These are phyloP conservation scores for Microctenopoma steveboyesi DNA, from an alignment of 2,797 vertebrate genomes.

Conservation along the genomic window DNA sequence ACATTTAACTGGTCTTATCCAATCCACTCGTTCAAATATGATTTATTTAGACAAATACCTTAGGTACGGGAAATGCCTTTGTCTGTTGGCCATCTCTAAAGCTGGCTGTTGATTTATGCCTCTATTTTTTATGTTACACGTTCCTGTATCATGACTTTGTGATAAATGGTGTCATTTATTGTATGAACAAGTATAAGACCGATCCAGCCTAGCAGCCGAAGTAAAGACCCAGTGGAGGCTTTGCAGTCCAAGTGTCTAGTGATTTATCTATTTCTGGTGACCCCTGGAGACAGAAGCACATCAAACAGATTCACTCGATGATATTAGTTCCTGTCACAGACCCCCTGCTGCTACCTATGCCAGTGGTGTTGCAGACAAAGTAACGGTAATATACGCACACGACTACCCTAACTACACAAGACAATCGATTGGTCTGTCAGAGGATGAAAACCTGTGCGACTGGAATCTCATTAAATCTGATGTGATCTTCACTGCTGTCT, in stretches of 20 bases:
- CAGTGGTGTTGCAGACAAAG: constrained; percentile 27
- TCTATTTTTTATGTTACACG: constrained; percentile 31
- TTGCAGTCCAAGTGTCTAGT: constrained; percentile 14
- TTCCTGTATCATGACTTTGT: constrained; percentile 40
- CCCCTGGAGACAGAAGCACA: constrained; percentile 28
- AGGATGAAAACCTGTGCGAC: constrained; percentile 30
- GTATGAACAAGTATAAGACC: constrained; percentile 16
- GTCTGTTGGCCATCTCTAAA: constrained; percentile 36
- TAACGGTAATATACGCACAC: constrained; percentile 33
- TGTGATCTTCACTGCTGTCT: constrained; percentile 38
- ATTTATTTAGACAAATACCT: background rate
- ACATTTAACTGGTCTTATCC: background rate
- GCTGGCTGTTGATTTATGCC: constrained; percentile 51
- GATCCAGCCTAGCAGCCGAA: constrained; percentile 10
- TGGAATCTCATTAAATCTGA: constrained; percentile 54
- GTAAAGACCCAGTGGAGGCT: constrained; percentile 16
- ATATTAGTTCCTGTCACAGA: constrained; percentile 56
- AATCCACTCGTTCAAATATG: background rate
- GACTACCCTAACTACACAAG: constrained; percentile 33
- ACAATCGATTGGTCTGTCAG: constrained; percentile 53
- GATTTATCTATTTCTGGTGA: constrained; percentile 53
- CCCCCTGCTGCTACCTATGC: constrained; percentile 7
- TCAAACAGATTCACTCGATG: constrained; percentile 54
- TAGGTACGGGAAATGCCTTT: background rate
- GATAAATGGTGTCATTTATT: constrained; percentile 50